Evolutionary conservation across 2,797 vertebrate species (phyloP).

Genomic region (Lithobates sylvaticus): DNA sequence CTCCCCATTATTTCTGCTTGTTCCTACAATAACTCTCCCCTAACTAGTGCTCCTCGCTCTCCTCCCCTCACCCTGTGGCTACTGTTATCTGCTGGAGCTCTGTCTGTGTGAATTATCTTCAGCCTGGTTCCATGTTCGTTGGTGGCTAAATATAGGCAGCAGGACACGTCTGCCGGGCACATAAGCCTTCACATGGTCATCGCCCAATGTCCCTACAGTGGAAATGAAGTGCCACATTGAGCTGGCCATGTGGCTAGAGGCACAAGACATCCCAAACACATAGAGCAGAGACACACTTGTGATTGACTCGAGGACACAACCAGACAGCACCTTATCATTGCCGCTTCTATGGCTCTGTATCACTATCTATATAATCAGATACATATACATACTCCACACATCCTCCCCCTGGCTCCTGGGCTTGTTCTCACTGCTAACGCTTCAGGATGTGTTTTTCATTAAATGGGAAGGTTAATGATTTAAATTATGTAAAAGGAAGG

Average conservation of each 20-base stretch:
- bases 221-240: constrained; percentile 83
- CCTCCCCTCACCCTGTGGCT: constrained; percentile 48
- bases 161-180: constrained; percentile 82
- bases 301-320: constrained; percentile 56
- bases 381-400: constrained; percentile 53
- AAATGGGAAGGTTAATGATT: constrained; percentile 74
- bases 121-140: constrained; percentile 89
- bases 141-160: constrained; percentile 88
- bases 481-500: constrained; percentile 69
- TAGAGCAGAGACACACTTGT: constrained; percentile 63
- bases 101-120: constrained; percentile 92
- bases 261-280: constrained; percentile 65
- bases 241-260: constrained; percentile 67
- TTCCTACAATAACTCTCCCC: constrained; percentile 1
- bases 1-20: constrained; percentile 12
- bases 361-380: constrained; percentile 50
- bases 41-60: constrained; percentile 16
- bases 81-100: constrained; percentile 76
- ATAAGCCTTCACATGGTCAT: constrained; percentile 78
- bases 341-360: constrained; percentile 53
- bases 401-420: not conserved
- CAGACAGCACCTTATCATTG: constrained; percentile 62
- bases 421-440: constrained; percentile 52
- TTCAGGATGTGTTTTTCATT: constrained; percentile 66
- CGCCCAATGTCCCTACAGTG: constrained; percentile 80